Conservation (phyloP, 1,140 invertebrate species). For the Dolichoris vasculosae region DNA sequence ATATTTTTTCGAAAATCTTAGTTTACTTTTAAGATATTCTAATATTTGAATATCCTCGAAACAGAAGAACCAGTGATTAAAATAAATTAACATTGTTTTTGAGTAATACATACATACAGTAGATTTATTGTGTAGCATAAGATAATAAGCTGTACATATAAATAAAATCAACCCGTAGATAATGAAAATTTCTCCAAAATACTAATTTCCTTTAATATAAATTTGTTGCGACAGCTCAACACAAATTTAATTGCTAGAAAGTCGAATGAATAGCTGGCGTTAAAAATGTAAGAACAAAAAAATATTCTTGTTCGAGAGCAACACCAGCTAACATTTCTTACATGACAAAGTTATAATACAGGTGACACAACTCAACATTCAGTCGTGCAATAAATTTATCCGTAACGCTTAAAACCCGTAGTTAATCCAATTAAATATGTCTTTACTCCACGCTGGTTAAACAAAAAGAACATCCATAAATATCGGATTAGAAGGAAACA, state of each 20-base stretch:
- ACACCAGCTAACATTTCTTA: neutral
- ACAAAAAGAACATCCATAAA: slow-evolving; percentile 2
- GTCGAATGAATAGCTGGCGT: neutral
- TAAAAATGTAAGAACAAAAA: neutral
- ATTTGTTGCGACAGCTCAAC: neutral
- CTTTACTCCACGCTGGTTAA: neutral
- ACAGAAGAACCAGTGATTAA: neutral
- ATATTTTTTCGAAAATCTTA: neutral
- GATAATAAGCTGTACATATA: neutral
- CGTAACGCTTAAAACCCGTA: neutral
- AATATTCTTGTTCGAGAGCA: neutral
- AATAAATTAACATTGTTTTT: neutral
- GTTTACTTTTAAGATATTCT: neutral
- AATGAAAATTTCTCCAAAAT: neutral
- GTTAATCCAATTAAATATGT: slow-evolving; percentile 40
- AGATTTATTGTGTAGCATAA: neutral
- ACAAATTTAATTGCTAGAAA: slow-evolving; percentile 24
- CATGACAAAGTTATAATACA: slow-evolving; percentile 1
- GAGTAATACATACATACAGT: neutral
- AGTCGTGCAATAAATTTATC: slow-evolving; percentile 30
- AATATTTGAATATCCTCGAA: neutral
- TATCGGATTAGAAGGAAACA: slow-evolving; percentile 10
- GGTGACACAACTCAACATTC: slow-evolving; percentile 17
- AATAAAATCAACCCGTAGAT: neutral
- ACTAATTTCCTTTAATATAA: neutral